These are phyloP conservation scores for Bolinopsis microptera DNA, from an alignment of 37 sponge, comb jelly and placozoan genomes.

Conservation along the genomic window DNA sequence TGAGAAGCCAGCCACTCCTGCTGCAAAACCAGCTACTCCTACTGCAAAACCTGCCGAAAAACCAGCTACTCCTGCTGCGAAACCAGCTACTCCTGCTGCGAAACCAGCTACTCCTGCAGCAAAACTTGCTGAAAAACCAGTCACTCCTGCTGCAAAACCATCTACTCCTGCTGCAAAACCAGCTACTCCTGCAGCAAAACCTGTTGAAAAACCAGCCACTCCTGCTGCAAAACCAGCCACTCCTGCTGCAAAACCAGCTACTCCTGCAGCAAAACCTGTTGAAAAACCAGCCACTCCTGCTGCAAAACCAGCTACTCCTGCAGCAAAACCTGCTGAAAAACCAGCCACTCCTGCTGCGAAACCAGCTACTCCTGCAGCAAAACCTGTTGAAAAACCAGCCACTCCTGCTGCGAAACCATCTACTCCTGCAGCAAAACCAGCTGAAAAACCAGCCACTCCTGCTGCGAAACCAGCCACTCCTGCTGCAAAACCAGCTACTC, in stretches of 20 bases:
- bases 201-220: neutral
- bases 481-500: conserved; percentile 33
- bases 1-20: conserved; percentile 13
- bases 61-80: neutral
- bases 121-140: too few relatives aligned
- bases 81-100: neutral
- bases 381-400: too few relatives aligned
- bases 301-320: conserved; percentile 1
- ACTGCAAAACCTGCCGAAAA: neutral
- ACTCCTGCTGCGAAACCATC: conserved; percentile 57
- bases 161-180: neutral
- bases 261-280: conserved; percentile 33
- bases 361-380: neutral
- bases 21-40: too few relatives aligned
- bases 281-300: conserved; percentile 34
- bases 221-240: neutral
- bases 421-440: too few relatives aligned
- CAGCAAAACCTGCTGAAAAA: neutral
- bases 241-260: neutral
- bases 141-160: neutral
- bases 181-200: conserved; percentile 39
- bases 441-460: neutral
- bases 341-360: conserved; percentile 1
- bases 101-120: neutral
- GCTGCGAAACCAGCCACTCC: conserved; percentile 60